Base-by-base conservation (phyloP, 2,797 vertebrate species). In the Coregonus suidteri region DNA sequence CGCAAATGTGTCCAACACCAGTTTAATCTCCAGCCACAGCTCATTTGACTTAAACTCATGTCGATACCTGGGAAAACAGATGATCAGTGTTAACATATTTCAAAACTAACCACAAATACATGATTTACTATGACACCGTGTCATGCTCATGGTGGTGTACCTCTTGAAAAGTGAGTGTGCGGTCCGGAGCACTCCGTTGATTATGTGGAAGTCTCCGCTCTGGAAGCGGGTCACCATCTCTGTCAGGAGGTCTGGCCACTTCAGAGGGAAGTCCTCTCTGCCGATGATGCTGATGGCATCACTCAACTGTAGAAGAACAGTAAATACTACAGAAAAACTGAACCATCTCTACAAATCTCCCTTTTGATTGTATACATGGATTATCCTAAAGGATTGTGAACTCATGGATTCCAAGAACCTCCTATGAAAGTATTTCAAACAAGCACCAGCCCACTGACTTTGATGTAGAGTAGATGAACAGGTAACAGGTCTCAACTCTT, bases 31-130 rank as follows among this genome's bases (percentile, higher is more conserved):
- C 41, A 95, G 90, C 98, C 98, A 99, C 79, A 99, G 93, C 83
- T 99, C 98, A 62, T 99, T 99, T 79, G 98, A 99, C 86, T 99
- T 99, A 89, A 99, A 99, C 85, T 99, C 98, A 81, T 99, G 98
- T 7, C 98, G 97, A 79, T 99, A 99, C 90, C 98, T 99, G 71
- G 76, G 73, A 15, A 1, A 68, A 51, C 16, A 2, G 4, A 35
- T 25, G 6, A 78, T 62, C 68, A 75, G 18, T 15, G 30, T 53
- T 20, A 68, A 18, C 1, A 41, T 6, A 20, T 25, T 47, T 6
- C 37, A 75, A 51, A 62, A 37, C 6, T 41, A 67, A 71, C 20
- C n/a, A 52, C 47, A 34, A 30, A 41, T 5, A 14, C 14, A 15
- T 47, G 9, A 20, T 69, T 30, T 3, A 65, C 25, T 35, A 37